phyloP scores from a whole-genome alignment of 2,888 invertebrate genomes.

The Cryptocheilus praepositus region DNA sequence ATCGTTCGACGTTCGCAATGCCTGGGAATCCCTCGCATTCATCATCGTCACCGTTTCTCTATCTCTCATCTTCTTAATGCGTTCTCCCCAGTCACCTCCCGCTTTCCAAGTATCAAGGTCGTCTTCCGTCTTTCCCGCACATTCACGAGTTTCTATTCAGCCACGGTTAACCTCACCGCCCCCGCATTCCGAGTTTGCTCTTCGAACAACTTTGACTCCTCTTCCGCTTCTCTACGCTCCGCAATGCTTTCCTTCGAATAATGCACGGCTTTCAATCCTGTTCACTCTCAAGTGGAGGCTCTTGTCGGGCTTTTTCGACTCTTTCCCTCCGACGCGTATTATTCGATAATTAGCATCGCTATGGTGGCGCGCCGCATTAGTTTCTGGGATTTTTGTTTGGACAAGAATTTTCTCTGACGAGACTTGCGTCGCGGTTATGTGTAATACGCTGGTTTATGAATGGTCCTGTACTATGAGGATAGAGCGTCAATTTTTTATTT shows the following conservation, averaged over 20 bases:
- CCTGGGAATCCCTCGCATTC: constrained; percentile 6
- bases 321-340: too few species aligned
- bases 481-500: too few species aligned
- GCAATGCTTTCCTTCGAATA: not conserved
- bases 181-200: not conserved
- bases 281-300: too few species aligned
- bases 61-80: constrained; percentile 30
- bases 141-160: constrained; percentile 14
- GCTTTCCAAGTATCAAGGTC: not conserved
- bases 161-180: not conserved
- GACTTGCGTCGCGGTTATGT: too few species aligned
- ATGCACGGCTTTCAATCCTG: not conserved
- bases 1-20: not conserved
- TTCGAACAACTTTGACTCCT: constrained; percentile 1
- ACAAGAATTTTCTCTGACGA: too few species aligned
- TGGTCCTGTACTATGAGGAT: too few species aligned
- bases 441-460: too few species aligned
- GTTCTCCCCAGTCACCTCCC: constrained; percentile 7
- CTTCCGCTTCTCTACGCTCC: not conserved
- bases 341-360: too few species aligned
- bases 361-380: too few species aligned
- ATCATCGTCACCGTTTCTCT: constrained; percentile 15
- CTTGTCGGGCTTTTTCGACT: too few species aligned
- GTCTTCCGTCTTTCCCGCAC: not conserved
- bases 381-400: too few species aligned